Evolutionary conservation across 2,888 invertebrate species (phyloP).

Genomic region (Iselma pallidipennis): DNA sequence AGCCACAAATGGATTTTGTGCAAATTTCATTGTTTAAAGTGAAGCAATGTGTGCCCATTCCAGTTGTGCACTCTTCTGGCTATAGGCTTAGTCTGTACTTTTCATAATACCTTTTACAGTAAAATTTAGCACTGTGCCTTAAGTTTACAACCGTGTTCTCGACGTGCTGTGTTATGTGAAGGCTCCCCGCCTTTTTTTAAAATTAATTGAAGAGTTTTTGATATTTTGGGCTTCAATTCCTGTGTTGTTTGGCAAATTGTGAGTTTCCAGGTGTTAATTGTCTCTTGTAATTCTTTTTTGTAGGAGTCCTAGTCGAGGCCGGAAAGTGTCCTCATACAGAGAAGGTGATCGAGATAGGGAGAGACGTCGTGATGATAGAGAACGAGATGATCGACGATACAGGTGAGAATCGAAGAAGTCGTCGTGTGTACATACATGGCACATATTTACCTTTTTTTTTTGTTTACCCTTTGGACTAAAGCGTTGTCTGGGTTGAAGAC

Average conservation of each 20-base stretch:
- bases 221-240: too few species aligned
- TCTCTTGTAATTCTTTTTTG: slow-evolving; percentile 28
- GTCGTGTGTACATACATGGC: slow-evolving; percentile 33
- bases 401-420: slow-evolving; percentile 40
- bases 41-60: too few species aligned
- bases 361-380: slow-evolving; percentile 50
- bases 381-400: slow-evolving; percentile 54
- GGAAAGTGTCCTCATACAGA: slow-evolving; percentile 51
- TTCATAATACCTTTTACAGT: too few species aligned
- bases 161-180: not conserved
- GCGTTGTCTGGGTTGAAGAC: slow-evolving; percentile 43
- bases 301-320: slow-evolving; percentile 53
- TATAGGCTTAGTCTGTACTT: too few species aligned
- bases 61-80: too few species aligned
- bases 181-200: not conserved
- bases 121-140: too few species aligned
- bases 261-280: too few species aligned
- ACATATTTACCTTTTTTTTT: slow-evolving; percentile 26
- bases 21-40: too few species aligned
- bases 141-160: too few species aligned
- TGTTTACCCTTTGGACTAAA: slow-evolving; percentile 43
- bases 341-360: slow-evolving; percentile 52
- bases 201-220: not conserved
- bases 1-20: too few species aligned
- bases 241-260: too few species aligned